Percentiles rank a stretch among this genome's conserved stretches.
These are phyloP conservation scores for Apostichopus leukothele DNA, from an alignment of 53 echinoderm and acorn worm genomes.

Conservation along the genomic window DNA sequence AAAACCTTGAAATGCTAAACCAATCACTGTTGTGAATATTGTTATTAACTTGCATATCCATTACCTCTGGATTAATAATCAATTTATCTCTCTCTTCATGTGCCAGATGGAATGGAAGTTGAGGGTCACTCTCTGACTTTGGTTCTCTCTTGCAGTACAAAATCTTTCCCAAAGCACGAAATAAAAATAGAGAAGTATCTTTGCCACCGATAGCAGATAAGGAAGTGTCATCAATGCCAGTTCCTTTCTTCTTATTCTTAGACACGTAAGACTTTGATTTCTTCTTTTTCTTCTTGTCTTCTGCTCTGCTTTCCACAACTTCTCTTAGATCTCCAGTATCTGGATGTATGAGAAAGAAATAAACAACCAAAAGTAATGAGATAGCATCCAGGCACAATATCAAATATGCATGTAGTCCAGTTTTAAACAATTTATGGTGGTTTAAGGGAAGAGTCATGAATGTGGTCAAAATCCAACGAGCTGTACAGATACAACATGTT, in stretches of 20 bases:
- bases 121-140: slow-evolving; percentile 61
- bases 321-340: slow-evolving; percentile 58
- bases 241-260: slow-evolving; percentile 39
- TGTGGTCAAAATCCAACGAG: too few relatives aligned
- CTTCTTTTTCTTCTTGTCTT: slow-evolving; percentile 31
- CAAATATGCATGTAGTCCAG: neutral
- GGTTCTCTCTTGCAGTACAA: slow-evolving; percentile 95
- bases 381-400: neutral
- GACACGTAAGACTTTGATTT: neutral
- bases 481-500: too few relatives aligned
- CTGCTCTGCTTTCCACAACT: slow-evolving; percentile 42
- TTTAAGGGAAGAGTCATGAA: too few relatives aligned
- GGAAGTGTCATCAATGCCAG: neutral
- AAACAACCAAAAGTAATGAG: neutral
- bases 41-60: neutral
- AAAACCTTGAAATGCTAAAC: neutral
- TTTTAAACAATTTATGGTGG: neutral
- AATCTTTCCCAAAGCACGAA: slow-evolving; percentile 92
- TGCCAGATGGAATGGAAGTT: slow-evolving; percentile 72
- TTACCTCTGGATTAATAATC: slow-evolving; percentile 85
- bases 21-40: too few relatives aligned
- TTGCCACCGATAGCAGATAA: slow-evolving; percentile 85
- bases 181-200: slow-evolving; percentile 89
- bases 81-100: slow-evolving; percentile 90
- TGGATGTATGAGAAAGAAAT: neutral